Base-by-base conservation (phyloP, 1,140 invertebrate genomes). In the Pseudomyrmex gracilis region DNA sequence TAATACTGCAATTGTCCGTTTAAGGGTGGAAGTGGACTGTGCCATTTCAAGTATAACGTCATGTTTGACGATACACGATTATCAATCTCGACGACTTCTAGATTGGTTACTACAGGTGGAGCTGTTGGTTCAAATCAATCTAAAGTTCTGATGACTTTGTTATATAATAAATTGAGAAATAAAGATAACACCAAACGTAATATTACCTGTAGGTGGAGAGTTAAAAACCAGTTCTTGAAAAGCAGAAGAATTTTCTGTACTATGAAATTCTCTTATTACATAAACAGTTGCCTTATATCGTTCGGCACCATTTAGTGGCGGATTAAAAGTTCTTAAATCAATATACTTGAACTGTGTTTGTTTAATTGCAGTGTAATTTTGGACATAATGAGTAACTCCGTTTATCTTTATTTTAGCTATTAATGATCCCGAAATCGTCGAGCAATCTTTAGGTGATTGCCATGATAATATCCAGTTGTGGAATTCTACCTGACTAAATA, bases 11-110 rank as follows among this genome's bases (percentile, higher is more conserved):
- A 61, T 64, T 83, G 66, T 2, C 90, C 90, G 7, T 91, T 87
- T 1, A 34, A 61, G 22, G 90, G 90, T 60, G 77, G 64, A 45
- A 20, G 7, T 17, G 86, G 89, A 45, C 77, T 43, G 51, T 82
- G 67, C 90, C 90, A 91, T 55, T 88, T 85, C 4, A 91, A 53
- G n/a, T 77, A n/a, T 51, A 83, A 64, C 0, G 60, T 53, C 4
- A 9, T 13, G 34, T 34, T 34, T 34, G 7, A n/a, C 0, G 0
- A n/a, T 34, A n/a, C 0, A n/a, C 22, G 15, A 15, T 0, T 10
- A 60, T 89, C 68, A 47, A 71, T 45, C 17, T 91, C 90, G 1
- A 83, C 82, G 1, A 88, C 64, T 1, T 88, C 83, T 0, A 90
- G 58, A 55, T 85, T 53, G 0, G 51, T 78, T 47, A 91, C 82